Conservation (phyloP, 2,888 invertebrate genomes). For the Pristionchus entomophagus region DNA sequence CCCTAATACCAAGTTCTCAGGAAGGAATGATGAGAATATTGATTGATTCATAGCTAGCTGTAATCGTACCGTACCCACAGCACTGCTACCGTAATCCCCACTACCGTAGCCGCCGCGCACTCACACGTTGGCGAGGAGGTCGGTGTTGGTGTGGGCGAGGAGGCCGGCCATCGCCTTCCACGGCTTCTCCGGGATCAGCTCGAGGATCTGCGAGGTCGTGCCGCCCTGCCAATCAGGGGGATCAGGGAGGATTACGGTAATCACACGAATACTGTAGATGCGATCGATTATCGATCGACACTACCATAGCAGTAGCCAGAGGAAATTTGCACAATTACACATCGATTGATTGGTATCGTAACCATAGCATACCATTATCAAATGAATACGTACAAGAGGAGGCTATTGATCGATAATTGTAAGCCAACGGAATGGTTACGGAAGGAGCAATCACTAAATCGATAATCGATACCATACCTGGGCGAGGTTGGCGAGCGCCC, state of each 20-base stretch:
- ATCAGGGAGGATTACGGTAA: not conserved
- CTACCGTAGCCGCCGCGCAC: no score
- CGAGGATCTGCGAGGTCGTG: conserved; percentile 59
- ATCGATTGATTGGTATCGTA: no score
- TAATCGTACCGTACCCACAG: not conserved
- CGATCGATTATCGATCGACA: no score
- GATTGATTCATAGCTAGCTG: not conserved
- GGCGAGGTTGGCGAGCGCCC: conserved; percentile 88
- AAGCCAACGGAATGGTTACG: no score
- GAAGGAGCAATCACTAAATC: not conserved
- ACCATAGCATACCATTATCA: no score
- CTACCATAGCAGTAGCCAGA: no score
- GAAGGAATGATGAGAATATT: no score
- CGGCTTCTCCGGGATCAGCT: conserved; percentile 57
- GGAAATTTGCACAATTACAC: no score
- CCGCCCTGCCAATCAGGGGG: conserved; percentile 52
- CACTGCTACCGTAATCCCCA: not conserved
- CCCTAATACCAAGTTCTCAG: no score
- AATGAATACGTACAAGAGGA: not conserved
- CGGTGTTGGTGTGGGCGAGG: conserved; percentile 62
- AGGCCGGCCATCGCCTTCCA: conserved; percentile 60
- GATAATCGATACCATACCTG: conserved; percentile 51
- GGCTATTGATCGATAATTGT: not conserved
- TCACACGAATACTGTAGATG: no score
- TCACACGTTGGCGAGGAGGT: conserved; percentile 65